These are phyloP conservation scores for Ips typographus DNA, from an alignment of 1,140 invertebrate species.

Conservation along the genomic window DNA sequence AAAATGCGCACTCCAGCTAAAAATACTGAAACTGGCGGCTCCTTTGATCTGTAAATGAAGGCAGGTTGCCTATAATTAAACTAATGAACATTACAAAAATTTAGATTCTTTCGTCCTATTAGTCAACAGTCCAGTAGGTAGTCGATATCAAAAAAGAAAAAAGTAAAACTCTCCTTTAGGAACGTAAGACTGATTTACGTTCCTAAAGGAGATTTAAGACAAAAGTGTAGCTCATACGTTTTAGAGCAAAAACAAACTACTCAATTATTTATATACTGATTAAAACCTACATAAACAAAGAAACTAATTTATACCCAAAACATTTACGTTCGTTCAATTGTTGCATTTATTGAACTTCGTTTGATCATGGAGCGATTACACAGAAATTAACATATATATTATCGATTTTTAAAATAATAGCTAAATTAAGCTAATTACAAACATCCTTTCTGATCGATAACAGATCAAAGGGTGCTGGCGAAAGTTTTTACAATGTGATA, in stretches of 20 bases:
- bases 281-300: conserved; percentile 3
- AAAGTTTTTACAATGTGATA: not conserved
- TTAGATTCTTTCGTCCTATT: conserved; percentile 23
- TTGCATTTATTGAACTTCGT: conserved; percentile 11
- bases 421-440: conserved; percentile 23
- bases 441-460: conserved; percentile 9
- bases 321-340: conserved; percentile 21
- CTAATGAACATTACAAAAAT: conserved; percentile 34
- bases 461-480: conserved; percentile 11
- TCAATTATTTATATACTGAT: not conserved
- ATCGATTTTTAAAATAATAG: conserved; percentile 13
- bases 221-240: too few species aligned
- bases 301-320: conserved; percentile 21
- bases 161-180: too few species aligned
- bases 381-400: conserved; percentile 16
- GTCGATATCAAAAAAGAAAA: too few species aligned
- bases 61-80: conserved; percentile 30
- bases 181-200: too few species aligned
- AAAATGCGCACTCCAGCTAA: conserved; percentile 24
- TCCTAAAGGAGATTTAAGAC: too few species aligned
- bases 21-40: conserved; percentile 21
- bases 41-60: conserved; percentile 32
- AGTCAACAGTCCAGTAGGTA: too few species aligned
- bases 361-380: conserved; percentile 18
- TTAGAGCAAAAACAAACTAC: too few species aligned